Conservation (phyloP, 2,888 invertebrate species). For the Leucophora obtusa region DNA sequence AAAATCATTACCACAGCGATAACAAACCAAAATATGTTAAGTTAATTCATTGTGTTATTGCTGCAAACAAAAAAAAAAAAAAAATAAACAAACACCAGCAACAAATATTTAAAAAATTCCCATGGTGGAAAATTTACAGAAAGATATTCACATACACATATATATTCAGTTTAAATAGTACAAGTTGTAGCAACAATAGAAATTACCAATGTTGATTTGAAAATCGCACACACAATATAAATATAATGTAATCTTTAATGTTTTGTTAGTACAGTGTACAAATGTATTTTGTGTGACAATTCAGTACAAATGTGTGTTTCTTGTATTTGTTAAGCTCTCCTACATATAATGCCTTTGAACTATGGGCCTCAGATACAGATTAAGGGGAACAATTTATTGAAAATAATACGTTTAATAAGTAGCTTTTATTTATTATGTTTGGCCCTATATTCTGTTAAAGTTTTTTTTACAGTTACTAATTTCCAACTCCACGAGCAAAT, state of each 20-base stretch:
- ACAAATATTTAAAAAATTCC: slow-evolving; percentile 11
- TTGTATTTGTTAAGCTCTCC: neutral
- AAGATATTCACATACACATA: neutral
- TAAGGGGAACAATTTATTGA: too few relatives aligned
- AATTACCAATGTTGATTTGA: slow-evolving; percentile 50
- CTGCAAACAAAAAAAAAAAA: neutral
- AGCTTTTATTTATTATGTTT: too few relatives aligned
- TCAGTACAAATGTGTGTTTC: neutral
- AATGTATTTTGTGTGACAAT: neutral
- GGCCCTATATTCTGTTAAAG: too few relatives aligned
- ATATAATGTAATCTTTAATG: slow-evolving; percentile 34
- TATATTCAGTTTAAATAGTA: neutral
- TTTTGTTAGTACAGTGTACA: slow-evolving; percentile 1
- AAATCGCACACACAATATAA: slow-evolving; percentile 38
- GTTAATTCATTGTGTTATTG: slow-evolving; percentile 14
- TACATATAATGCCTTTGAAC: neutral
- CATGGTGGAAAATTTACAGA: slow-evolving; percentile 24
- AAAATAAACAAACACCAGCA: neutral
- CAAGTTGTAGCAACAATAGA: slow-evolving; percentile 20
- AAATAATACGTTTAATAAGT: too few relatives aligned
- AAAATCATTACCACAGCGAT: slow-evolving; percentile 19
- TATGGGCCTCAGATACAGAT: too few relatives aligned
- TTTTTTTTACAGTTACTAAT: too few relatives aligned
- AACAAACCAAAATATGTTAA: slow-evolving; percentile 41
- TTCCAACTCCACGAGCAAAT: too few relatives aligned